Conservation (phyloP, 1,140 invertebrate genomes). For the Grapholita molesta region DNA sequence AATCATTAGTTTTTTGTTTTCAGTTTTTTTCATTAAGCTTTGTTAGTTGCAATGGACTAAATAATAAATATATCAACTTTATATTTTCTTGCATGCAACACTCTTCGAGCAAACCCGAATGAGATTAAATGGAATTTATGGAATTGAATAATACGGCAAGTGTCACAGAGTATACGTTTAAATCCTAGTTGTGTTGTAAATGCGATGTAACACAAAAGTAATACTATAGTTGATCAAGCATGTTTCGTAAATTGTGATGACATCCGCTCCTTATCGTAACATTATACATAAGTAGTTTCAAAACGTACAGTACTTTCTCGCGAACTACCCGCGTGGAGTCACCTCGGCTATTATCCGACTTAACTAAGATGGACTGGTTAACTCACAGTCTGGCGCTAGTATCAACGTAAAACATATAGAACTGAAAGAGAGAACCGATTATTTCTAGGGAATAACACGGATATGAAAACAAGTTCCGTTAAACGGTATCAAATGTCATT, state of each 20-base stretch:
- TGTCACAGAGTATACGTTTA: background rate
- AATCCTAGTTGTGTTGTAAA: background rate
- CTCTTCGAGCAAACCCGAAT: background rate
- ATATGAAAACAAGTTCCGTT: background rate
- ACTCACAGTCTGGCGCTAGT: background rate
- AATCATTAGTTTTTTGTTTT: no score
- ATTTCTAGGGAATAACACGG: background rate
- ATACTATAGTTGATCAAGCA: background rate
- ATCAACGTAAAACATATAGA: background rate
- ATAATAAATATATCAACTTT: background rate
- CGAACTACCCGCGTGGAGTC: slow-evolving; percentile 12
- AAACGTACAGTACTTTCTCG: background rate
- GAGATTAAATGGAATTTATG: background rate
- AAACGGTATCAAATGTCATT: background rate
- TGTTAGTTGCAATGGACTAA: no score
- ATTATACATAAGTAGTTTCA: background rate
- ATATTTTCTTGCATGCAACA: background rate
- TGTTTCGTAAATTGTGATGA: background rate
- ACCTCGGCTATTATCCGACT: background rate
- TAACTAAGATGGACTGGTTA: background rate
- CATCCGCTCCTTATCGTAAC: background rate
- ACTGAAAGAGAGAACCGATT: slow-evolving; percentile 5
- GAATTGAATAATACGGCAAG: background rate
- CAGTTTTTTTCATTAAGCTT: no score
- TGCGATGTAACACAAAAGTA: background rate